Evolutionary conservation across 64 coral and sea anemone species (phyloP), one percentile per base, ranked within the genome.

Genomic region (Actinia equina): DNA sequence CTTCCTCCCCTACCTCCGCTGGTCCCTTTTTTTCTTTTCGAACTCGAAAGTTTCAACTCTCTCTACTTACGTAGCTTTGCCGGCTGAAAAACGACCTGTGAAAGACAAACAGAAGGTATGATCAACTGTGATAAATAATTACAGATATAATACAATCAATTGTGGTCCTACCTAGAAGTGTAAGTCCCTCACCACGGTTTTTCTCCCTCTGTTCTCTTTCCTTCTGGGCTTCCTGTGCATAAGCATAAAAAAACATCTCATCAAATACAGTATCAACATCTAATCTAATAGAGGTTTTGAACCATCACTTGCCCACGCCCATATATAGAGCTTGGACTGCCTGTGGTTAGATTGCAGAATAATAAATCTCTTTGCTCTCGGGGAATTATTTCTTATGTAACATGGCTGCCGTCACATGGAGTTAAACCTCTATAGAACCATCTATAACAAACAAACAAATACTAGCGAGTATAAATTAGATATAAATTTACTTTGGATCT

Each of bases 11-110:
- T 30, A 16, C 26, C n/a, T 30, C 10, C 13, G 3, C 2, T 41
- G 10, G 7, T 74, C 41, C 69, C 41, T 4, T 16, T 74, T 5
- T 74, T 74, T 41, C 7, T 74, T 74, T 30, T 74, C 9, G 17
- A 22, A 65, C 22, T 65, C 0, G 5, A 22, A 23, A 22, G 46
- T 11, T 69, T 30, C 0, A 30, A 41, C 30, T 27, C 0, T 14
- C 69, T 74, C 63, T 20, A 81, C 78, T 81, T 81, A 81, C 78
- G 78, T 49, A 4, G 16, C 0, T 81, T 22, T 81, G 44, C 78
- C 44, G 6, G 20, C 43, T n/a, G 42, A 49, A 0, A 44, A 81
- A 49, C 49, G 45, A 44, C 78, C 78, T 81, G 44, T 22, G 1
- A 81, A 81, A 81, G 0, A 49, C 14, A n/a, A 52, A 49, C 17